Percentiles rank a stretch among this genome's conserved stretches.
phyloP scores from a whole-genome alignment of 2,888 invertebrate genomes.

The Gortyna flavago region DNA sequence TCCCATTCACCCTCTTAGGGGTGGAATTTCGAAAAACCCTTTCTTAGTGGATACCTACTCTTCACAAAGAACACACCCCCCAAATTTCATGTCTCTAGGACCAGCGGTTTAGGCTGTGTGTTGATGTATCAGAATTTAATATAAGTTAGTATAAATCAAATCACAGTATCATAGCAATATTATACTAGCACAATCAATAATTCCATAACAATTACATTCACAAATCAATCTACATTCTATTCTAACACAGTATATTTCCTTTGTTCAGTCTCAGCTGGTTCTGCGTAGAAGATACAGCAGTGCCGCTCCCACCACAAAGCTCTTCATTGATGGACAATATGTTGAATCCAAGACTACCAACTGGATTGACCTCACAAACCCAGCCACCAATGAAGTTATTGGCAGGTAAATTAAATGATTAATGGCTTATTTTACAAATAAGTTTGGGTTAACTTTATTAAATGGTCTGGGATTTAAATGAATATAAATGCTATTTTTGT shows the following conservation, averaged over 20 bases:
- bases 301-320: conserved; percentile 94
- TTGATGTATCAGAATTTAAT: too few relatives aligned
- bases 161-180: neutral
- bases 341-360: conserved; percentile 97
- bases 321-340: conserved; percentile 98
- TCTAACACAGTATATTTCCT: neutral
- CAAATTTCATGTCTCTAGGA: too few relatives aligned
- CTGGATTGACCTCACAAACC: conserved; percentile 98
- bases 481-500: neutral
- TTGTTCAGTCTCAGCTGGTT: conserved; percentile 77
- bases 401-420: conserved; percentile 85
- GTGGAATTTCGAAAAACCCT: too few relatives aligned
- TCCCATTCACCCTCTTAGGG: too few relatives aligned
- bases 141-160: too few relatives aligned
- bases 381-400: conserved; percentile 96
- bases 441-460: neutral
- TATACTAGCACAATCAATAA: neutral
- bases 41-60: too few relatives aligned
- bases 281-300: conserved; percentile 88
- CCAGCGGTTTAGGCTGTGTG: too few relatives aligned
- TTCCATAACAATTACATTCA: neutral
- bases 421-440: neutral
- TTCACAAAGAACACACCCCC: too few relatives aligned
- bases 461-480: neutral
- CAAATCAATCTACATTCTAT: neutral